A percentile compares a stretch with the other conserved stretches of the same genome.
Evolutionary conservation across 2,797 vertebrate species (phyloP).

Genomic region (Lithobates sylvaticus): DNA sequence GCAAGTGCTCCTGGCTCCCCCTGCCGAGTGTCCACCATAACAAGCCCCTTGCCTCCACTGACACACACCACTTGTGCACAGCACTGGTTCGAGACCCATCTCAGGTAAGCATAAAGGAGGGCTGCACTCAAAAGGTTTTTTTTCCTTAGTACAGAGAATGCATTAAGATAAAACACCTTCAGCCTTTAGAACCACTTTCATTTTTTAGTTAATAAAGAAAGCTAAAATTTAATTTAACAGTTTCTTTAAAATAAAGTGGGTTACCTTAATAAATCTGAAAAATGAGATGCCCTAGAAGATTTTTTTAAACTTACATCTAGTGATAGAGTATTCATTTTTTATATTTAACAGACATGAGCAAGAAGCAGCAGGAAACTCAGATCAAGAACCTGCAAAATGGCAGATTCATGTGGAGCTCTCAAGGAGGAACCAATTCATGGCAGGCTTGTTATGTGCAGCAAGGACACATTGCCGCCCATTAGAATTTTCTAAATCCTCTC

Average conservation of each 20-base stretch:
- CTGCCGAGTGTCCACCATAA: too few species aligned
- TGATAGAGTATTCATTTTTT: conserved; percentile 37
- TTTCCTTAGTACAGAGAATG: too few species aligned
- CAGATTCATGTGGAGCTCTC: conserved; percentile 36
- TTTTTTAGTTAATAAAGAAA: too few species aligned
- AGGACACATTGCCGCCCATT: conserved; percentile 35
- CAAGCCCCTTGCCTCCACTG: too few species aligned
- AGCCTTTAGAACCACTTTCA: too few species aligned
- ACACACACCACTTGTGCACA: too few species aligned
- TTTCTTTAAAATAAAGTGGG: background rate
- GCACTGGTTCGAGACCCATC: too few species aligned
- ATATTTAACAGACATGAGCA: conserved; percentile 42
- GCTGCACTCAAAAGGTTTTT: too few species aligned
- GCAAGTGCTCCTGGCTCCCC: too few species aligned
- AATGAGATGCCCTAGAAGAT: conserved; percentile 1
- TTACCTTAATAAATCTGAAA: background rate
- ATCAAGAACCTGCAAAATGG: conserved; percentile 46
- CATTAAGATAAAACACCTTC: too few species aligned
- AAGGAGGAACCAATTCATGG: conserved; percentile 48
- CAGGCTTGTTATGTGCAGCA: conserved; percentile 43
- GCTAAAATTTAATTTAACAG: background rate
- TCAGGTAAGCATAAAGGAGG: too few species aligned
- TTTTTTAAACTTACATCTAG: background rate
- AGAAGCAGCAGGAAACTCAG: conserved; percentile 40
- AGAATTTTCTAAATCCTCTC: conserved; percentile 47